phyloP scores from a whole-genome alignment of 2,113 vertebrate species.

The Pungitius pungitius region DNA sequence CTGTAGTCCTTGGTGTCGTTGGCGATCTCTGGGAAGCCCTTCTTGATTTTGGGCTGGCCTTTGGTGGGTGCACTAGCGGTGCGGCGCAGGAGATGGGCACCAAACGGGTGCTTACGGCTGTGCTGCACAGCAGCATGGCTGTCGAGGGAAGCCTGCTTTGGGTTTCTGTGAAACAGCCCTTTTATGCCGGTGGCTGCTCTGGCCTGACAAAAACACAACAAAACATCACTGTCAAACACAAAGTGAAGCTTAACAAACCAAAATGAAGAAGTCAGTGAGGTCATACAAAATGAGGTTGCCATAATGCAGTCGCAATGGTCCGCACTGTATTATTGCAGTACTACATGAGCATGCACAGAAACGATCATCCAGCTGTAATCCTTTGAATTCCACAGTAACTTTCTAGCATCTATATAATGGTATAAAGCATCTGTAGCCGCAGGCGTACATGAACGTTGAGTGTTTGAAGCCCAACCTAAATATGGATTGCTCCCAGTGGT shows the following conservation, averaged over 20 bases:
- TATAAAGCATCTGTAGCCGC: neutral
- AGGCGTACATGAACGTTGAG: neutral
- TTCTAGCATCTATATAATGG: neutral
- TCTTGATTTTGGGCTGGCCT: conserved; percentile 89
- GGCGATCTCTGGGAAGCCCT: conserved; percentile 89
- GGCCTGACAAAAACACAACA: conserved; percentile 83
- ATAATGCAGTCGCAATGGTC: conserved; percentile 15
- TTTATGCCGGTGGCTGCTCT: conserved; percentile 94
- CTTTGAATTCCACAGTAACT: conserved; percentile 43
- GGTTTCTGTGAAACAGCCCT: conserved; percentile 97
- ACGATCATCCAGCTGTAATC: neutral
- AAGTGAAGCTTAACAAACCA: neutral
- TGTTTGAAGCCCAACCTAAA: too few relatives aligned
- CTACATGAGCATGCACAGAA: too few relatives aligned
- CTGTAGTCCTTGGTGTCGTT: conserved; percentile 88
- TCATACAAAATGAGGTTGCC: neutral
- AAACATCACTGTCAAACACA: conserved; percentile 35
- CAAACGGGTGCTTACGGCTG: conserved; percentile 91
- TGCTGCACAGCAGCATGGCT: conserved; percentile 96
- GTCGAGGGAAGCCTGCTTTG: conserved; percentile 98
- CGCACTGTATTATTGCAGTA: conserved; percentile 27
- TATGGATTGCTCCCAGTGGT: neutral
- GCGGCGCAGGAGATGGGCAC: conserved; percentile 91
- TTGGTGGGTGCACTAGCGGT: conserved; percentile 97
- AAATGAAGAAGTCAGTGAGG: neutral